These are phyloP conservation scores for Cryptotermes secundus DNA, from an alignment of 1,140 invertebrate species.

Conservation along the genomic window DNA sequence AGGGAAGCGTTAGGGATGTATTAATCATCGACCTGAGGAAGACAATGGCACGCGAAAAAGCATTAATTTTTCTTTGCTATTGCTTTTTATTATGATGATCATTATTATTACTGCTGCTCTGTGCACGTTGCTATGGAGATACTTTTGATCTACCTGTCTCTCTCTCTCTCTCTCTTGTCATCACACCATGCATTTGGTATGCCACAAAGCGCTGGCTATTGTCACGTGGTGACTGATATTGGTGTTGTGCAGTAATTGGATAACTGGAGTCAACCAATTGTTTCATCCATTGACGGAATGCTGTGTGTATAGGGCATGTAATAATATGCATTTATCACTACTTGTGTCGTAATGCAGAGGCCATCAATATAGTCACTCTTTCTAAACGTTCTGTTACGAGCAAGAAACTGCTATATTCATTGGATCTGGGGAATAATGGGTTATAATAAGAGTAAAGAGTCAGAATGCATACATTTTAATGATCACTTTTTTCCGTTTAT, in stretches of 20 bases:
- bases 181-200: neutral
- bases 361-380: neutral
- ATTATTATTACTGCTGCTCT: neutral
- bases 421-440: neutral
- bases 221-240: neutral
- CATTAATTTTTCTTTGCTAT: constrained; percentile 9
- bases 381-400: neutral
- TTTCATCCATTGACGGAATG: neutral
- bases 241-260: constrained; percentile 5
- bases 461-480: neutral
- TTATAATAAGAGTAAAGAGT: neutral
- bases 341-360: neutral
- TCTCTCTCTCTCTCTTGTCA: neutral
- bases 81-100: neutral
- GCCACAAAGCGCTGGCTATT: neutral
- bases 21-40: constrained; percentile 13
- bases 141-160: neutral
- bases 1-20: neutral
- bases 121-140: neutral
- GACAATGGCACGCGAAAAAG: neutral
- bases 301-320: neutral
- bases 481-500: neutral
- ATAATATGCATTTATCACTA: neutral
- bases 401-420: neutral
- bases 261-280: neutral